Evolutionary conservation across 2,797 vertebrate species (phyloP).

Genomic region (Anabacerthia variegaticeps): DNA sequence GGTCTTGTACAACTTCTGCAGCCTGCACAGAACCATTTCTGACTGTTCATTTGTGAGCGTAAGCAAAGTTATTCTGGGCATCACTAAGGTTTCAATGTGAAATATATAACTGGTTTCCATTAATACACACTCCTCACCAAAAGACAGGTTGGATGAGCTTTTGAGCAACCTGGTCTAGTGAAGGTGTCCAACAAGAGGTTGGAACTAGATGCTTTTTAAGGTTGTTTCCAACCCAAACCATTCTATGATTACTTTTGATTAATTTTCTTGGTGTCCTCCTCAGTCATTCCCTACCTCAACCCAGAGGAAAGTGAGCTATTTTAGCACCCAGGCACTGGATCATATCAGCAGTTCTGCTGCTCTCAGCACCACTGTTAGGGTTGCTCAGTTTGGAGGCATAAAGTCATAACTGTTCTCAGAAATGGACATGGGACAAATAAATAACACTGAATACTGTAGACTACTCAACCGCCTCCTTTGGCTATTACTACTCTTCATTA

Average conservation of each 20-base stretch:
- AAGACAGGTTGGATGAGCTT: background rate
- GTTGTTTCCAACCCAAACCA: background rate
- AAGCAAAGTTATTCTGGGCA: background rate
- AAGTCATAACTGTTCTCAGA: background rate
- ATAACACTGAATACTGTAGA: background rate
- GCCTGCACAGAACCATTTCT: background rate
- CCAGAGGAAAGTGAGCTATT: background rate
- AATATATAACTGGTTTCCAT: background rate
- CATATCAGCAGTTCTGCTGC: background rate
- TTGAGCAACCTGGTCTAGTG: background rate
- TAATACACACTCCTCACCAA: background rate
- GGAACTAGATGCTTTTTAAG: background rate
- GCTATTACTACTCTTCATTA: background rate
- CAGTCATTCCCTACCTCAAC: background rate
- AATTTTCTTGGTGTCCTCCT: background rate
- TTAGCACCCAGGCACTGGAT: background rate
- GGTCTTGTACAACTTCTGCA: background rate
- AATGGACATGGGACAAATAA: accelerated
- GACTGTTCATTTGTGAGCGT: background rate
- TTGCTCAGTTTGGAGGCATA: background rate
- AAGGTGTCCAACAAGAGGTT: accelerated
- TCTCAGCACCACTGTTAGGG: background rate
- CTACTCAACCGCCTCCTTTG: background rate
- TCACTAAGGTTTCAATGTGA: background rate
- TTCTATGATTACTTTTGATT: background rate